Conservation (phyloP, 2,888 invertebrate species). For the Acleris sparsana region DNA sequence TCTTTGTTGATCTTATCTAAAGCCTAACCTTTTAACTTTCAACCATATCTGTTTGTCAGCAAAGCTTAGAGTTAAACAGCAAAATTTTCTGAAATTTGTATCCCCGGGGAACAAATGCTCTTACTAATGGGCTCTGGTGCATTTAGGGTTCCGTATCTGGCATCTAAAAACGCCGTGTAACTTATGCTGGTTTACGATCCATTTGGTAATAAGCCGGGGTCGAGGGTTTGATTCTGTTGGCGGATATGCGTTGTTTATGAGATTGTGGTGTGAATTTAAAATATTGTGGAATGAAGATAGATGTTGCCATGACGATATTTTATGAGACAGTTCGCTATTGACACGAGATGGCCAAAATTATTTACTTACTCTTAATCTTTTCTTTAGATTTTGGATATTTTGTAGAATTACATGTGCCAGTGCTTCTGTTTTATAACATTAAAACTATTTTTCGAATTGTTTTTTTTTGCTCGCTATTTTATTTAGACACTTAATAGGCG, state of each 20-base stretch:
- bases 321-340: too few relatives aligned
- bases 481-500: too few relatives aligned
- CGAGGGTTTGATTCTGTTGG: slow-evolving; percentile 26
- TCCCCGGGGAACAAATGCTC: slow-evolving; percentile 41
- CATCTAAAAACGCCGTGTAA: slow-evolving; percentile 32
- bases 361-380: too few relatives aligned
- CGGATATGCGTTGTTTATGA: slow-evolving; percentile 29
- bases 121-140: slow-evolving; percentile 39
- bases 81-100: slow-evolving; percentile 6
- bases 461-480: too few relatives aligned
- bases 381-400: too few relatives aligned
- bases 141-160: slow-evolving; percentile 33
- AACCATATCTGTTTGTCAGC: not conserved
- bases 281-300: not conserved
- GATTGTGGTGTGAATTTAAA: slow-evolving; percentile 5
- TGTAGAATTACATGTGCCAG: too few relatives aligned
- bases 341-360: too few relatives aligned
- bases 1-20: slow-evolving; percentile 33
- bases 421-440: too few relatives aligned
- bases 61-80: not conserved
- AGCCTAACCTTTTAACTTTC: not conserved
- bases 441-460: too few relatives aligned
- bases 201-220: slow-evolving; percentile 35
- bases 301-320: too few relatives aligned
- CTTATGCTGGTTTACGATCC: slow-evolving; percentile 33